A percentile compares a stretch with the other conserved stretches of the same genome.
These are phyloP conservation scores for Lindbergichthys nudifrons DNA, from an alignment of 2,797 vertebrate species.

Conservation along the genomic window DNA sequence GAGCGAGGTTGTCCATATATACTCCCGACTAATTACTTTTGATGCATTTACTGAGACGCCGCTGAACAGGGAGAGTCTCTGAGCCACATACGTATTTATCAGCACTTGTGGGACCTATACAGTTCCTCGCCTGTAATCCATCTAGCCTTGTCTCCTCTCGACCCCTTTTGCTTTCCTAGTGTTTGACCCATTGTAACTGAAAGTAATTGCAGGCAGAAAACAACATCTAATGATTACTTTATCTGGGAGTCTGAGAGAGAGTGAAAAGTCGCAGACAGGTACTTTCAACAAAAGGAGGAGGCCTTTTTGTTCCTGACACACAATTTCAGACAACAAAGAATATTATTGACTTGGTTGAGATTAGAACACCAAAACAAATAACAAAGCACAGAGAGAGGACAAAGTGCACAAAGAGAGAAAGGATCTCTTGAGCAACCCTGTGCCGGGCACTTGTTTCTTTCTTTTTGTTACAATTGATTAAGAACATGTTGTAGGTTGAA, in stretches of 20 bases:
- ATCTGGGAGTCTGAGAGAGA: slow-evolving; percentile 82
- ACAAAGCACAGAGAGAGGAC: slow-evolving; percentile 83
- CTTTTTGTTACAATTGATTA: slow-evolving; percentile 86
- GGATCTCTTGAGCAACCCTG: slow-evolving; percentile 75
- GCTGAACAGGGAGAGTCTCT: slow-evolving; percentile 76
- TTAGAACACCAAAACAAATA: slow-evolving; percentile 90
- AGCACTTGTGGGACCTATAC: slow-evolving; percentile 80
- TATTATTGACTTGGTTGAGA: slow-evolving; percentile 90
- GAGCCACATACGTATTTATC: slow-evolving; percentile 83
- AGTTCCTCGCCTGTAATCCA: slow-evolving; percentile 80
- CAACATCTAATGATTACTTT: slow-evolving; percentile 90
- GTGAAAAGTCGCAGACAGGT: slow-evolving; percentile 87
- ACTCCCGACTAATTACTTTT: slow-evolving; percentile 83
- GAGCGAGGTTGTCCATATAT: slow-evolving; percentile 74
- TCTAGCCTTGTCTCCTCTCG: slow-evolving; percentile 77
- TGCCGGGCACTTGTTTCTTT: slow-evolving; percentile 72
- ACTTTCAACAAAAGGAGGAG: slow-evolving; percentile 84
- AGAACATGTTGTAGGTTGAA: slow-evolving; percentile 76
- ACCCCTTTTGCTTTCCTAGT: slow-evolving; percentile 76
- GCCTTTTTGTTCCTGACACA: slow-evolving; percentile 83
- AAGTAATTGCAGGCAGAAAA: slow-evolving; percentile 89
- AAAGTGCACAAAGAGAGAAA: slow-evolving; percentile 83
- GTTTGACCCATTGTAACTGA: slow-evolving; percentile 85
- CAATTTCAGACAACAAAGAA: slow-evolving; percentile 90
- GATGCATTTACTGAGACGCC: slow-evolving; percentile 77